These are phyloP conservation scores for Cataglyphis albicans DNA, from an alignment of 2,888 invertebrate species.

Conservation along the genomic window DNA sequence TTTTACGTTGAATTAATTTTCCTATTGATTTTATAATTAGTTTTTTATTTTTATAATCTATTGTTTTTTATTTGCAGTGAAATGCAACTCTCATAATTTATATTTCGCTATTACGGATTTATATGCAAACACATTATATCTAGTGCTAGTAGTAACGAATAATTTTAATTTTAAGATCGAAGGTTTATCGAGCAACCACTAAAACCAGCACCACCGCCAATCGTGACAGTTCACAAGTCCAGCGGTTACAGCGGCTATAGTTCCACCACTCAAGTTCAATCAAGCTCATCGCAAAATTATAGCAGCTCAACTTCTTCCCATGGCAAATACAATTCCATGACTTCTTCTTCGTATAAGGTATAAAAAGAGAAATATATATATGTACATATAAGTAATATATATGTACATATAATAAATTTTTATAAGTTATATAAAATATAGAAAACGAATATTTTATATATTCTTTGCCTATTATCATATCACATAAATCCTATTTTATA, in stretches of 20 bases:
- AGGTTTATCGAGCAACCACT: slow-evolving; percentile 95
- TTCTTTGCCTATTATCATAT: neutral
- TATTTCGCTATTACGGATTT: neutral
- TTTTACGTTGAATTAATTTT: slow-evolving; percentile 17
- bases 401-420: neutral
- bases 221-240: slow-evolving; percentile 86
- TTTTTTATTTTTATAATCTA: neutral
- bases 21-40: neutral
- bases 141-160: neutral
- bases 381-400: neutral
- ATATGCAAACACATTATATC: neutral
- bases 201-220: slow-evolving; percentile 91
- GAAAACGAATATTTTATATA: neutral
- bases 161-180: slow-evolving; percentile 88
- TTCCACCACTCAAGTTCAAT: slow-evolving; percentile 82
- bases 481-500: neutral
- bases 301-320: slow-evolving; percentile 64
- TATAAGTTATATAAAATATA: neutral
- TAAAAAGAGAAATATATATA: neutral
- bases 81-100: neutral
- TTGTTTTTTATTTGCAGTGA: neutral
- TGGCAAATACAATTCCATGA: slow-evolving; percentile 75
- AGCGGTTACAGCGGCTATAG: slow-evolving; percentile 84
- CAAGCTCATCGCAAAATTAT: slow-evolving; percentile 68
- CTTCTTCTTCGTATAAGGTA: slow-evolving; percentile 77